These are phyloP conservation scores for Perca flavescens DNA, from an alignment of 2,113 vertebrate genomes.

Conservation along the genomic window DNA sequence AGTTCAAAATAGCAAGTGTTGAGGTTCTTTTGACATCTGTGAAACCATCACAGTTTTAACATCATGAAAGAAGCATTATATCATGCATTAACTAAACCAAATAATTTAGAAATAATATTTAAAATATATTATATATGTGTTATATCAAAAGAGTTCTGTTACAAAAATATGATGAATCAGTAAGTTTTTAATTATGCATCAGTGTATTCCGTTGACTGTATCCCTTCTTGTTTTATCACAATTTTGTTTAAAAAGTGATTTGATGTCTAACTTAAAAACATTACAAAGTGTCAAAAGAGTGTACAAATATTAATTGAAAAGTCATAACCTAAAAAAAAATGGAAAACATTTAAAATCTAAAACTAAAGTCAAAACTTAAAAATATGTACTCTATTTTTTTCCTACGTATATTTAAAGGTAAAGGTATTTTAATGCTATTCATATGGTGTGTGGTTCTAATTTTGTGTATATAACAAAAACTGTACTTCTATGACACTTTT, in stretches of 20 bases:
- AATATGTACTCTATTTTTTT: conserved; percentile 1
- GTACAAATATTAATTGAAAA: neutral
- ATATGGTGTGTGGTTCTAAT: neutral
- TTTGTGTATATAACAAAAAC: neutral
- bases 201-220: neutral
- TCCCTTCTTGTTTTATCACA: neutral
- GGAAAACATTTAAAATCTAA: neutral
- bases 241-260: neutral
- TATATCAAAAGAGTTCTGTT: neutral
- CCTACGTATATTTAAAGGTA: neutral
- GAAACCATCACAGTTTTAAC: conserved; percentile 5
- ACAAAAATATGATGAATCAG: neutral
- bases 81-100: neutral
- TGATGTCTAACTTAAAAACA: neutral
- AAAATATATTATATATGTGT: neutral
- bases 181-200: neutral
- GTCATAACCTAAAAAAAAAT: neutral
- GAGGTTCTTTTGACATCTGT: conserved; percentile 30
- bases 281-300: too few relatives aligned
- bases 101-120: neutral
- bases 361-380: neutral
- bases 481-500: neutral
- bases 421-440: neutral
- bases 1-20: conserved; percentile 52
- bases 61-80: neutral